Evolutionary conservation across 2,797 vertebrate species (phyloP).

Genomic region (Heteromormyrus szaboi): DNA sequence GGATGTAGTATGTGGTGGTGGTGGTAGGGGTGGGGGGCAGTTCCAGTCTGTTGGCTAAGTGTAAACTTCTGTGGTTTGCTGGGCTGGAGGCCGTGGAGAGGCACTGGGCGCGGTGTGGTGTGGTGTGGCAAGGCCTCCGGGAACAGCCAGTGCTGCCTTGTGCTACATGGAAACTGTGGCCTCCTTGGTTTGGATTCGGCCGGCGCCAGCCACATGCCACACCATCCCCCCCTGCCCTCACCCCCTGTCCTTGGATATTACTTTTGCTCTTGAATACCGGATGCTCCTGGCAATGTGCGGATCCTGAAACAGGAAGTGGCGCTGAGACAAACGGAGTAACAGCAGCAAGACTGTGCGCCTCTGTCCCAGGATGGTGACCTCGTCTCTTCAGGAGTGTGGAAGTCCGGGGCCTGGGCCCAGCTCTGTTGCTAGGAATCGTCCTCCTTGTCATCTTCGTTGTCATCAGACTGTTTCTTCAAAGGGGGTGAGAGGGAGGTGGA

Average conservation of each 20-base stretch:
- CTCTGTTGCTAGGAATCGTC: neutral
- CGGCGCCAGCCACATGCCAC: constrained; percentile 28
- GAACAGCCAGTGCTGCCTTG: constrained; percentile 32
- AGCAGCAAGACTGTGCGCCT: neutral
- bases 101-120: neutral
- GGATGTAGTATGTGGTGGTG: constrained; percentile 37
- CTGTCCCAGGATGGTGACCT: neutral
- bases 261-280: constrained; percentile 26
- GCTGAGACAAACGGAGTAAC: neutral
- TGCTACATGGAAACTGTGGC: constrained; percentile 30
- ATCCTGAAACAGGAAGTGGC: constrained; percentile 15
- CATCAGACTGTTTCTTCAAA: neutral
- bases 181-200: constrained; percentile 33
- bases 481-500: neutral
- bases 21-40: constrained; percentile 17
- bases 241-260: constrained; percentile 27
- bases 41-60: constrained; percentile 22
- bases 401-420: neutral
- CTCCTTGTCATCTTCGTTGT: neutral
- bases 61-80: constrained; percentile 31
- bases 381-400: neutral
- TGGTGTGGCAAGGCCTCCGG: constrained; percentile 2
- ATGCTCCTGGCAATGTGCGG: constrained; percentile 33
- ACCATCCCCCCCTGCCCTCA: neutral
- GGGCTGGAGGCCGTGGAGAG: constrained; percentile 15